phyloP scores from a whole-genome alignment of 2,888 invertebrate species.

The Drosophila macrospina region DNA sequence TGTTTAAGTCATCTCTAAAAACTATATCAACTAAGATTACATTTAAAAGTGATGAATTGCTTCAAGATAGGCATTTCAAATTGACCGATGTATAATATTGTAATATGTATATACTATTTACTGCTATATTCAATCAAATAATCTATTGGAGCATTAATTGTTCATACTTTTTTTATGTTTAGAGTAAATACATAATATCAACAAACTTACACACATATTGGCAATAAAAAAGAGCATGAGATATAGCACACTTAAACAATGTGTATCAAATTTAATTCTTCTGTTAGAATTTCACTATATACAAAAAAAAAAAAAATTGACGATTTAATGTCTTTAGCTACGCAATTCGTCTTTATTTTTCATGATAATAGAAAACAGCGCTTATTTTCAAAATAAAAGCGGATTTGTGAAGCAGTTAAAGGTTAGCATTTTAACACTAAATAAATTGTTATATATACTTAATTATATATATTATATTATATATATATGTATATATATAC shows the following conservation, averaged over 20 bases:
- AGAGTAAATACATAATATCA: conserved; percentile 37
- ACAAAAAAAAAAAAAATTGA: conserved; percentile 16
- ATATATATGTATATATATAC: conserved; percentile 12
- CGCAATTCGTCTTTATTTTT: conserved; percentile 18
- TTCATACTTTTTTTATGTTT: conserved; percentile 43
- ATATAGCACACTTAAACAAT: conserved; percentile 34
- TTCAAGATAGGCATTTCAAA: conserved; percentile 50
- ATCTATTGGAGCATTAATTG: conserved; percentile 39
- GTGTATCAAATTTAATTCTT: conserved; percentile 35
- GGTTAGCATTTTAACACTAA: conserved; percentile 76
- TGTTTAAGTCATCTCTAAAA: conserved; percentile 59
- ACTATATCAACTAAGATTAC: conserved; percentile 43
- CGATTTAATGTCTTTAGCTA: conserved; percentile 4
- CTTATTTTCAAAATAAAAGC: conserved; percentile 49
- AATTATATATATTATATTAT: background rate
- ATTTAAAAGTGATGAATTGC: conserved; percentile 53
- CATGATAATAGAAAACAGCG: conserved; percentile 34
- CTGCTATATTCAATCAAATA: conserved; percentile 45
- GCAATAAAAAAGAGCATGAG: conserved; percentile 52
- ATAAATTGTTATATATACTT: conserved; percentile 70
- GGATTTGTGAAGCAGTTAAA: conserved; percentile 71
- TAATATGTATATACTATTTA: conserved; percentile 53
- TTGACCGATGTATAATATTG: conserved; percentile 70
- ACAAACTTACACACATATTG: conserved; percentile 46
- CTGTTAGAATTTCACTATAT: conserved; percentile 20